Percentiles rank a stretch among this genome's conserved stretches.
phyloP scores from a whole-genome alignment of 1,140 invertebrate genomes.

The Pararge aegeria region DNA sequence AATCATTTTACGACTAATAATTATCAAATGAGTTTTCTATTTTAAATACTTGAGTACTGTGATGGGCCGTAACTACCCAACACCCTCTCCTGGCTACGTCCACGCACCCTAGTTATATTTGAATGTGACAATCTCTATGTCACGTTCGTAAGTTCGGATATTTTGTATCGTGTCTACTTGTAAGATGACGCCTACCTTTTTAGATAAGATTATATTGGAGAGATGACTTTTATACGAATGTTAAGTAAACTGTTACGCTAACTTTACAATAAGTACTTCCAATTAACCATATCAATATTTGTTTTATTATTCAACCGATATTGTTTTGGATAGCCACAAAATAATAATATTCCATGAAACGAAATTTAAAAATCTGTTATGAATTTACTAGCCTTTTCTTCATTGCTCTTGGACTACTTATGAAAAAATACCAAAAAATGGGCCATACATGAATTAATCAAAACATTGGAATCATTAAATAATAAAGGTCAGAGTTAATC shows the following conservation, averaged over 20 bases:
- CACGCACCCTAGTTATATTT: conserved; percentile 35
- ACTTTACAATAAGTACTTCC: conserved; percentile 75
- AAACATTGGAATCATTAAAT: no score
- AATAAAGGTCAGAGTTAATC: no score
- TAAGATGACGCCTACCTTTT: conserved; percentile 75
- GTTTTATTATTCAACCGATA: conserved; percentile 28
- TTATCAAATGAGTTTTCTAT: neutral
- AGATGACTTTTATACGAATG: conserved; percentile 78
- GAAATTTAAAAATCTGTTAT: no score
- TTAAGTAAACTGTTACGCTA: conserved; percentile 76
- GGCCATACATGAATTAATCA: no score
- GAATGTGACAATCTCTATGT: conserved; percentile 51
- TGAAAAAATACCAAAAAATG: no score
- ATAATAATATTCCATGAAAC: conserved; percentile 8
- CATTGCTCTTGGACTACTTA: no score
- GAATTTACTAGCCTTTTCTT: no score
- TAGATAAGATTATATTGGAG: conserved; percentile 76
- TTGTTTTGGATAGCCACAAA: conserved; percentile 9
- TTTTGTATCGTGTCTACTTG: conserved; percentile 66
- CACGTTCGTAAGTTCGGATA: conserved; percentile 48
- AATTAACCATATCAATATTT: conserved; percentile 71
- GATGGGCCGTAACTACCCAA: neutral
- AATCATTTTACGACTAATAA: neutral
- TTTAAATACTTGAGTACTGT: neutral
- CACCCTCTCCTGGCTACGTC: neutral